phyloP scores from a whole-genome alignment of 2,113 vertebrate species.

The Alectura lathami region DNA sequence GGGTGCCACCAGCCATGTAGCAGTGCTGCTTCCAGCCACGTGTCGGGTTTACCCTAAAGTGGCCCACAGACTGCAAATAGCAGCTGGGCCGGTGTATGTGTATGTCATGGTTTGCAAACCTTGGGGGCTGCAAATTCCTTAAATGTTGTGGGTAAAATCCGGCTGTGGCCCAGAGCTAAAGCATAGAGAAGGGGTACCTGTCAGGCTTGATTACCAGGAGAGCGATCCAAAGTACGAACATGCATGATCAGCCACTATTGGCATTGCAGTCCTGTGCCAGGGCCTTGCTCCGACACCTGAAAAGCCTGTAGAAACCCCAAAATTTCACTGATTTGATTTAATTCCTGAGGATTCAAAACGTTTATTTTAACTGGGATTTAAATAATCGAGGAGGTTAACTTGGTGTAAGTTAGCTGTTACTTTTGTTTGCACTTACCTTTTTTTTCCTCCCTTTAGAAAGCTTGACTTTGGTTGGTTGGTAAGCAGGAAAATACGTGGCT shows the following conservation, averaged over 20 bases:
- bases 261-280: accelerated
- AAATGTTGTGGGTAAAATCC: neutral
- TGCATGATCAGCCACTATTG: neutral
- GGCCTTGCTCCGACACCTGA: neutral
- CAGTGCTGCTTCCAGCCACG: neutral
- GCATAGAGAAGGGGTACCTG: accelerated
- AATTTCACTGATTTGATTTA: neutral
- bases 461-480: accelerated
- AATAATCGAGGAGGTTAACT: neutral
- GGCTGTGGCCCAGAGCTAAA: neutral
- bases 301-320: neutral
- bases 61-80: neutral
- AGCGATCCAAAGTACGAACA: neutral
- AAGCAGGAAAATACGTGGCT: neutral
- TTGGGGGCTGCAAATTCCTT: neutral
- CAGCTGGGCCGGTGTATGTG: neutral
- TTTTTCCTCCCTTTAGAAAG: neutral
- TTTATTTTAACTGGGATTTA: neutral
- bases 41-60: neutral
- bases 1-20: neutral
- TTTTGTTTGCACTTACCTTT: neutral
- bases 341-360: neutral
- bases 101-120: neutral
- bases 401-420: neutral
- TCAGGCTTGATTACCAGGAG: neutral